These are phyloP conservation scores for Pterocles gutturalis DNA, from an alignment of 2,113 vertebrate genomes.

Conservation along the genomic window DNA sequence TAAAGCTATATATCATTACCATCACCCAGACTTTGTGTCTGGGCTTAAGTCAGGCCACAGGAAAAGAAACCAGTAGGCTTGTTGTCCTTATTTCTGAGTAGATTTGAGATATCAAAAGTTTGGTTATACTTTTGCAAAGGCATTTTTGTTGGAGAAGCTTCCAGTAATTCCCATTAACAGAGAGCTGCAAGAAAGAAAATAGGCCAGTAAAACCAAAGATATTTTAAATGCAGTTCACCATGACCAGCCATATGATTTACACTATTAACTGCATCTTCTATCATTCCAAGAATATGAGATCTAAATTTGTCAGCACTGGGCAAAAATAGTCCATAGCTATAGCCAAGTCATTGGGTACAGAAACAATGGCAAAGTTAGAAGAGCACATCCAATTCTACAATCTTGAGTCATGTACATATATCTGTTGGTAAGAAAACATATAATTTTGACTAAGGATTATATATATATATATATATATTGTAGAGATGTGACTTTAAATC, in stretches of 20 bases:
- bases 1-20: neutral
- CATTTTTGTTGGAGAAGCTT: neutral
- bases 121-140: neutral
- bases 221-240: neutral
- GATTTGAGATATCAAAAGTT: neutral
- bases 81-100: neutral
- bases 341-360: neutral
- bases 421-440: neutral
- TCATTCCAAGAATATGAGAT: neutral
- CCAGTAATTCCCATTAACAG: neutral
- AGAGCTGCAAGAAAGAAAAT: neutral
- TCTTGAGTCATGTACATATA: neutral
- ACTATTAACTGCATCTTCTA: neutral
- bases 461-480: neutral
- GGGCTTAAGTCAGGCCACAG: neutral
- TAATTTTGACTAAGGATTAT: slow-evolving; percentile 1
- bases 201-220: neutral
- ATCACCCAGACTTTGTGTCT: neutral
- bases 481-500: neutral
- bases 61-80: neutral
- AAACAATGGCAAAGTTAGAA: neutral
- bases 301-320: slow-evolving; percentile 14
- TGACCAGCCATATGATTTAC: neutral
- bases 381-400: neutral
- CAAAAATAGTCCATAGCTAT: neutral